Conservation (phyloP, 2,113 vertebrate species). For the Dicerorhinus sumatrensis region DNA sequence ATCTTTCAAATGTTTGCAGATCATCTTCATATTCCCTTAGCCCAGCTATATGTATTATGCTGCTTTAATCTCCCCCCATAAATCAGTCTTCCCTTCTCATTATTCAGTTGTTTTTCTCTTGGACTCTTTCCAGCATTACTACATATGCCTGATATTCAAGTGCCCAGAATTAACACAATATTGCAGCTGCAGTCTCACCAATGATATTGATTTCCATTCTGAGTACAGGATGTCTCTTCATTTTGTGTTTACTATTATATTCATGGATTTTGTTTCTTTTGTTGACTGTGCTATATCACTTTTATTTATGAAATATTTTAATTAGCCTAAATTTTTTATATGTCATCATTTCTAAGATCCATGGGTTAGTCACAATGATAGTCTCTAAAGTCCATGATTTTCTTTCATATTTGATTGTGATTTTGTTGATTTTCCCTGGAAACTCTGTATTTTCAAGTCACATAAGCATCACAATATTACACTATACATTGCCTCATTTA, state of each 20-base stretch:
- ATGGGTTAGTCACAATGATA: neutral
- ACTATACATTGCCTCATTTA: neutral
- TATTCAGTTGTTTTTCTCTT: neutral
- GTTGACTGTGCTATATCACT: neutral
- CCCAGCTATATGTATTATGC: constrained; percentile 34
- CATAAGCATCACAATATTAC: neutral
- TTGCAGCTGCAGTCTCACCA: neutral
- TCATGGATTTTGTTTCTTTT: neutral
- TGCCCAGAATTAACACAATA: neutral
- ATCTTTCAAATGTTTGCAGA: constrained; percentile 69
- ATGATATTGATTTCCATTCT: neutral
- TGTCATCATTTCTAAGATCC: neutral
- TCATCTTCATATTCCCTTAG: constrained; percentile 58
- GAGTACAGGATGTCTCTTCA: neutral
- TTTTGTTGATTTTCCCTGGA: neutral
- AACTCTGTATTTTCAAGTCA: neutral
- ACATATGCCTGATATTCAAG: neutral
- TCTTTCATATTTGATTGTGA: neutral
- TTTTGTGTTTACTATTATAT: neutral
- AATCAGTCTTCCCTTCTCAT: neutral
- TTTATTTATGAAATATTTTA: constrained; percentile 25
- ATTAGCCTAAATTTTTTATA: neutral
- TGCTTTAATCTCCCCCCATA: neutral
- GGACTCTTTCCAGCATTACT: neutral
- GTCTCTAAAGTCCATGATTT: neutral